Conservation (phyloP, 2,888 invertebrate species). For the Pollenia amentaria region DNA sequence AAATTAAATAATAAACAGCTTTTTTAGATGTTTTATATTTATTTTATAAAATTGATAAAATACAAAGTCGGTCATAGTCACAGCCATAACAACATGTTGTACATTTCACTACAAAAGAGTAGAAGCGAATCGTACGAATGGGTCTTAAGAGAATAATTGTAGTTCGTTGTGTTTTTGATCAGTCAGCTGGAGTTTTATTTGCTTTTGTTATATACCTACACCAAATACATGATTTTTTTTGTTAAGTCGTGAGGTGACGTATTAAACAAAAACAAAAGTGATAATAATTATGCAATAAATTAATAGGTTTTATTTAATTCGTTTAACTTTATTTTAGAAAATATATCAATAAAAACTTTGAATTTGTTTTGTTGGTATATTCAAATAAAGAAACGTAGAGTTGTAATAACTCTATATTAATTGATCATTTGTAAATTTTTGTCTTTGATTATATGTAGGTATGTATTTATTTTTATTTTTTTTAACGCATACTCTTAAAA, state of each 20-base stretch:
- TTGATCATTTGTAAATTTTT: slow-evolving; percentile 22
- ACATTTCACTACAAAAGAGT: slow-evolving; percentile 6
- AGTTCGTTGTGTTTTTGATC: slow-evolving; percentile 6
- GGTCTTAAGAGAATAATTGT: slow-evolving; percentile 5
- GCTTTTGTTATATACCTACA: slow-evolving; percentile 11
- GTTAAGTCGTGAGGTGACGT: slow-evolving; percentile 55
- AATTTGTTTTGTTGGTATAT: background rate
- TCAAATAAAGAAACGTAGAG: slow-evolving; percentile 5
- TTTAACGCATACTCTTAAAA: slow-evolving; percentile 25
- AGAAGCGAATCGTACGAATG: background rate
- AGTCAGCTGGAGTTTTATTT: slow-evolving; percentile 17
- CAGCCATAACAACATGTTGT: slow-evolving; percentile 36
- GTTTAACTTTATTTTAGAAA: background rate
- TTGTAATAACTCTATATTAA: slow-evolving; percentile 7
- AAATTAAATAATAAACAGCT: slow-evolving; percentile 7
- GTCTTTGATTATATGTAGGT: background rate
- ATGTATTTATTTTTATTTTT: background rate
- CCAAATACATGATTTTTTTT: background rate
- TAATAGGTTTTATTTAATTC: background rate
- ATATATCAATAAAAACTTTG: background rate
- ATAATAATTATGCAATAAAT: slow-evolving; percentile 66
- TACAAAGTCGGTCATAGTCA: slow-evolving; percentile 52
- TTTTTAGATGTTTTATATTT: slow-evolving; percentile 18
- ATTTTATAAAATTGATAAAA: slow-evolving; percentile 54
- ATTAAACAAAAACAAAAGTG: slow-evolving; percentile 47